Percentiles rank a stretch among this genome's conserved stretches.
These are phyloP conservation scores for Argyra leucocephala DNA, from an alignment of 2,888 invertebrate genomes.

Conservation along the genomic window DNA sequence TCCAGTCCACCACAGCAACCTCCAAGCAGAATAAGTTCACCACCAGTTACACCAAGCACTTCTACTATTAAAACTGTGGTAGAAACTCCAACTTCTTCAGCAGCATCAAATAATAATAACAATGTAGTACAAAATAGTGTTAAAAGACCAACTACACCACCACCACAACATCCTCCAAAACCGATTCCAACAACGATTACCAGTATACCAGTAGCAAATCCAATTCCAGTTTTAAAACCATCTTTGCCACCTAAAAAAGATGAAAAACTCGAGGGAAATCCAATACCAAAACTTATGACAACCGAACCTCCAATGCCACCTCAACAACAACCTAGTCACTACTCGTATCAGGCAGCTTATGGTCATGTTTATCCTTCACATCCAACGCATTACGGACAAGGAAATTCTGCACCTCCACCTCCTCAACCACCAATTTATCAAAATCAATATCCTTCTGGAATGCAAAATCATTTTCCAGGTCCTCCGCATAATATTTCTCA, in stretches of 20 bases:
- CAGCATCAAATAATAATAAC: conserved; percentile 10
- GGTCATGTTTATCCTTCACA: conserved; percentile 42
- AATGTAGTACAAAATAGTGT: conserved; percentile 20
- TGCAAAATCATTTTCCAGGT: conserved; percentile 26
- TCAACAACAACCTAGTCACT: conserved; percentile 25
- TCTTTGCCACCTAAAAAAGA: conserved; percentile 7
- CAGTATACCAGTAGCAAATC: background rate
- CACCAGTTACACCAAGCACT: conserved; percentile 38
- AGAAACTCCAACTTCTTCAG: conserved; percentile 23
- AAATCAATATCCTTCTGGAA: conserved; percentile 22
- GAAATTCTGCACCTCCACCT: conserved; percentile 32
- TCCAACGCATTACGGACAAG: conserved; percentile 26
- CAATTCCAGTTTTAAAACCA: conserved; percentile 10
- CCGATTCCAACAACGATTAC: background rate
- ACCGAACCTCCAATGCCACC: conserved; percentile 20
- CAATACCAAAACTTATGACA: conserved; percentile 25
- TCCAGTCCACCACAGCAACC: conserved; percentile 53
- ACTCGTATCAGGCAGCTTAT: conserved; percentile 45
- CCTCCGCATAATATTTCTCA: conserved; percentile 21
- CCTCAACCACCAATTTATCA: conserved; percentile 30
- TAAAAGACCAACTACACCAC: background rate
- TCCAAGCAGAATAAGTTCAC: conserved; percentile 56
- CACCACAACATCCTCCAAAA: background rate
- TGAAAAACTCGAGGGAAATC: conserved; percentile 21
- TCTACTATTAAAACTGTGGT: conserved; percentile 22